Evolutionary conservation across 2,113 vertebrate species (phyloP).

Genomic region (Morone saxatilis): DNA sequence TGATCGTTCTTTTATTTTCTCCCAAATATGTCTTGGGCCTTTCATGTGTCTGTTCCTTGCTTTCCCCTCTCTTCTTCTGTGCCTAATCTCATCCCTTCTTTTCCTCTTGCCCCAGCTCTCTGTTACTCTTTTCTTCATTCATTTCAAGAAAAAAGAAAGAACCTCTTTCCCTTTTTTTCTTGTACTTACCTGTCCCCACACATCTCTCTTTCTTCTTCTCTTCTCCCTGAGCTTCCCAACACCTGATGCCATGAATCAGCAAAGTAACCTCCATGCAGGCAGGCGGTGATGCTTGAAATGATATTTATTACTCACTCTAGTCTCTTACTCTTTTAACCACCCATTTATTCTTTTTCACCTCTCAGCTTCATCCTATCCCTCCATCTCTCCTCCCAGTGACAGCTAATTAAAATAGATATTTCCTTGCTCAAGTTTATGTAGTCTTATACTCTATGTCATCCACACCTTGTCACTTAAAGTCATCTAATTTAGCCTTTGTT

Average conservation of each 20-base stretch:
- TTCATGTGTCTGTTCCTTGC: no score
- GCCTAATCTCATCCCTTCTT: neutral
- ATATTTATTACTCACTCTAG: conserved; percentile 32
- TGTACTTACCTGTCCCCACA: neutral
- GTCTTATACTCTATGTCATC: conserved; percentile 49
- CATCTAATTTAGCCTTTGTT: conserved; percentile 43
- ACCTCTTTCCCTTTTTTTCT: neutral
- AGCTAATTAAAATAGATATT: conserved; percentile 69
- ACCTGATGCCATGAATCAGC: conserved; percentile 33
- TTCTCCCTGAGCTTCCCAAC: neutral
- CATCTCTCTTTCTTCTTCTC: neutral
- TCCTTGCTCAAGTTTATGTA: conserved; percentile 47
- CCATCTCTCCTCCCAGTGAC: conserved; percentile 44
- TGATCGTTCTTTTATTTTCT: neutral
- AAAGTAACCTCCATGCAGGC: conserved; percentile 38
- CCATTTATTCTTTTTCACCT: conserved; percentile 32
- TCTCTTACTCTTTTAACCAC: conserved; percentile 34
- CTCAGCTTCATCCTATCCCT: conserved; percentile 17
- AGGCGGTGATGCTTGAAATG: conserved; percentile 39
- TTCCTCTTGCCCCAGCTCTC: neutral
- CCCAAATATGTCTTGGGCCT: no score
- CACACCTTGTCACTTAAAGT: conserved; percentile 45
- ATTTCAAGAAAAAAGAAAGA: neutral
- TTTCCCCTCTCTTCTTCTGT: neutral
- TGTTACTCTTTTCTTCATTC: neutral